Conservation (phyloP, 2,797 vertebrate species). For the Botia kubotai region DNA sequence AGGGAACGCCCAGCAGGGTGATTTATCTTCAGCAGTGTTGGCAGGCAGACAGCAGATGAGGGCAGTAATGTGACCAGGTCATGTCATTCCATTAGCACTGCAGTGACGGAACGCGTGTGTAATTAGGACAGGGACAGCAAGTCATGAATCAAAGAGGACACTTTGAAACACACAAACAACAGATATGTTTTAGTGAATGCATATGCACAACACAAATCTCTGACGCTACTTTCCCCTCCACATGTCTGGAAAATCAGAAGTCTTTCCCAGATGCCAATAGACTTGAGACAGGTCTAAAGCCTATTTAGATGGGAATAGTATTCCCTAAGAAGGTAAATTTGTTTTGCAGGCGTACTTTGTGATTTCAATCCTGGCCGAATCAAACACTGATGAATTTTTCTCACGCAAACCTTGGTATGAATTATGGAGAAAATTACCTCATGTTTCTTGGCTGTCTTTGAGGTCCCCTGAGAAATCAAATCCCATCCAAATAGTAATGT, state of each 20-base stretch:
- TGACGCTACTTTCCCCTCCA: not conserved
- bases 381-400: not conserved
- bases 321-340: not conserved
- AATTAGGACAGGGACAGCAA: conserved; percentile 50
- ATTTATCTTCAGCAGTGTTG: conserved; percentile 48
- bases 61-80: conserved; percentile 57
- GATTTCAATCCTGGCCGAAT: not conserved
- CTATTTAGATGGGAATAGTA: not conserved
- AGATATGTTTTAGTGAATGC: conserved; percentile 18
- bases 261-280: not conserved
- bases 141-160: conserved; percentile 52
- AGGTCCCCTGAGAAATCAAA: not conserved
- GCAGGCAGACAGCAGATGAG: conserved; percentile 48
- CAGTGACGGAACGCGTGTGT: conserved; percentile 42
- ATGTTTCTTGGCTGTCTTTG: not conserved
- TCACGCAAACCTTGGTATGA: not conserved
- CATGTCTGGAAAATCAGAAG: conserved; percentile 1
- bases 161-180: conserved; percentile 46
- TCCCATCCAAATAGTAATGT: not conserved
- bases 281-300: not conserved
- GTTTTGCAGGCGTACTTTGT: not conserved
- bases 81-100: conserved; percentile 59
- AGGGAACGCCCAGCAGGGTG: conserved; percentile 21
- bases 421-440: not conserved
- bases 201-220: conserved; percentile 8